phyloP scores from a whole-genome alignment of 2,113 vertebrate genomes.

The Dipodomys stephensi region DNA sequence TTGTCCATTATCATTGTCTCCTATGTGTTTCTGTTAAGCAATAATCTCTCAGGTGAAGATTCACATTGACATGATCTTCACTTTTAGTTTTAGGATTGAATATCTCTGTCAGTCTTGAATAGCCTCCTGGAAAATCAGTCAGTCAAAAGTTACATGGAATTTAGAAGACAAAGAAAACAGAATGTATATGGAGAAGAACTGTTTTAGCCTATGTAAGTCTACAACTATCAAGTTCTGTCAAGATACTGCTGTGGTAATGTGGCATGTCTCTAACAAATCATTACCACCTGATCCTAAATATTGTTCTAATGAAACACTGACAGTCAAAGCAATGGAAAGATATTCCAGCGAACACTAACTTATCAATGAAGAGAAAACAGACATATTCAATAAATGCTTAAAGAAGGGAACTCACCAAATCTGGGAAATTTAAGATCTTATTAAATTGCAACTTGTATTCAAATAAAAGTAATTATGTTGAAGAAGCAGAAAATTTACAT shows the following conservation, averaged over 20 bases:
- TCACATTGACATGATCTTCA: constrained; percentile 47
- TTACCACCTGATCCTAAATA: neutral
- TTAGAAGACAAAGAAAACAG: neutral
- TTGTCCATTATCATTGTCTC: neutral
- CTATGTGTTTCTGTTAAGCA: constrained; percentile 34
- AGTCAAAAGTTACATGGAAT: constrained; percentile 45
- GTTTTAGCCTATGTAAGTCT: constrained; percentile 20
- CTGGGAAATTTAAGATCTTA: too few relatives aligned
- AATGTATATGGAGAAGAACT: neutral
- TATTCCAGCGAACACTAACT: neutral
- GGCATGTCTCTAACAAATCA: constrained; percentile 26
- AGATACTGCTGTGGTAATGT: constrained; percentile 22
- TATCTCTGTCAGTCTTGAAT: constrained; percentile 44
- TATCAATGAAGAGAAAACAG: constrained; percentile 10
- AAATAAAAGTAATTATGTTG: constrained; percentile 57
- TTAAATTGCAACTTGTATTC: constrained; percentile 7
- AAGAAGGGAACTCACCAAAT: neutral
- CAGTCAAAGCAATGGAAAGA: neutral
- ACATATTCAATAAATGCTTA: neutral
- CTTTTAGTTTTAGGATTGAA: constrained; percentile 53
- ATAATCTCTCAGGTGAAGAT: constrained; percentile 36
- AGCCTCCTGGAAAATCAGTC: constrained; percentile 27
- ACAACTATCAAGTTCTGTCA: constrained; percentile 2
- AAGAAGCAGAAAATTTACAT: constrained; percentile 53
- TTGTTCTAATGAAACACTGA: constrained; percentile 19